Percentiles rank a stretch among this genome's conserved stretches.
These are phyloP conservation scores for Dorcus hopei DNA, from an alignment of 2,888 invertebrate species.

Conservation along the genomic window DNA sequence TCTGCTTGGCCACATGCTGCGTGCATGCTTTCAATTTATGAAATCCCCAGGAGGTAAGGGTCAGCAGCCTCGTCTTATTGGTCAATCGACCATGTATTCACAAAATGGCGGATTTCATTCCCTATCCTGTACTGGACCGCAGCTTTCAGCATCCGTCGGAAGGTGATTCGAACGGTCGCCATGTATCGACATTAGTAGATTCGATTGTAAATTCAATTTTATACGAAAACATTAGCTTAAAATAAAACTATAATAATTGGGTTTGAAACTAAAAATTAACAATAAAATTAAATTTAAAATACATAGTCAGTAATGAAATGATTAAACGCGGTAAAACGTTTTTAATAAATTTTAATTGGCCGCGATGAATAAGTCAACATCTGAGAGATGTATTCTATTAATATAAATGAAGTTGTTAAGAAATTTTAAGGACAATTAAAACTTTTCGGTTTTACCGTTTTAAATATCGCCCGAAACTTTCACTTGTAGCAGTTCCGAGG, in stretches of 20 bases:
- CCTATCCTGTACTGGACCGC: conserved; percentile 15
- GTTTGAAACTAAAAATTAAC: no score
- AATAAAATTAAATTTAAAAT: no score
- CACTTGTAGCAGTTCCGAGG: background rate
- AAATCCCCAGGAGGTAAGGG: conserved; percentile 26
- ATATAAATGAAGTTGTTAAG: no score
- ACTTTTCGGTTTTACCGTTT: conserved; percentile 1
- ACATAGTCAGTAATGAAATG: no score
- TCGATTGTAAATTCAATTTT: no score
- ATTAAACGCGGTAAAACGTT: no score
- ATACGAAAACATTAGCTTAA: no score
- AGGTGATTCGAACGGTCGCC: background rate
- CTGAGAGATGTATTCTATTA: no score
- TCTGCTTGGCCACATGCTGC: conserved; percentile 9
- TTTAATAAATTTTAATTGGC: background rate
- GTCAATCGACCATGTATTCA: conserved; percentile 42
- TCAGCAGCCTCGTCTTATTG: conserved; percentile 38
- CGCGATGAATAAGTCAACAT: background rate
- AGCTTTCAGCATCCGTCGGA: conserved; percentile 15
- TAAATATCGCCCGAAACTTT: background rate
- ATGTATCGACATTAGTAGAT: no score
- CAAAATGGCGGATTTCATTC: conserved; percentile 36
- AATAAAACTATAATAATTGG: no score
- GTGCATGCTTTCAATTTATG: conserved; percentile 31
- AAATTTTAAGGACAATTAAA: conserved; percentile 1